phyloP scores from a whole-genome alignment of 92 coral and sea anemone genomes.

The Porites rus region DNA sequence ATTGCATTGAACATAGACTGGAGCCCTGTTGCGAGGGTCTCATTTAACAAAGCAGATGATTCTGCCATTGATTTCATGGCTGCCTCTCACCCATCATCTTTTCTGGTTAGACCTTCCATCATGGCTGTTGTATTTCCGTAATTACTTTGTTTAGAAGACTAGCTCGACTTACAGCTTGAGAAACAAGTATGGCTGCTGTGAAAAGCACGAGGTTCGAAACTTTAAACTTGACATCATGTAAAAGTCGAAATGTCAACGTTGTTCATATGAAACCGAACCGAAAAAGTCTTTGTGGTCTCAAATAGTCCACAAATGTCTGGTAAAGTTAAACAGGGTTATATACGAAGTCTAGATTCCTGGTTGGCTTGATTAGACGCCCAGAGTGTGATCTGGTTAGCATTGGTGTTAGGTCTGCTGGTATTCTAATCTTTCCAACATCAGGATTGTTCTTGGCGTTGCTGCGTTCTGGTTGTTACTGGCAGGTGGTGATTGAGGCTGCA shows the following conservation, averaged over 20 bases:
- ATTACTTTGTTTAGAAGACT: too few species aligned
- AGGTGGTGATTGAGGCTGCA: conserved; percentile 30
- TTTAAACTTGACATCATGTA: too few species aligned
- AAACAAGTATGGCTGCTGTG: too few species aligned
- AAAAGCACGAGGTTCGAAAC: too few species aligned
- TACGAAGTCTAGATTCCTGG: conserved; percentile 64
- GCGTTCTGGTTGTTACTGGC: not conserved
- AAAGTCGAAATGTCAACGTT: too few species aligned
- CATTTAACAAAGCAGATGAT: not conserved
- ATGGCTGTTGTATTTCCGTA: too few species aligned
- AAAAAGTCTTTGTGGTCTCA: not conserved
- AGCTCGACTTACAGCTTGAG: too few species aligned
- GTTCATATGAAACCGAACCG: not conserved
- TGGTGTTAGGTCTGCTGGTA: conserved; percentile 53
- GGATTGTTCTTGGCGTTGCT: not conserved
- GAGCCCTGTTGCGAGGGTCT: conserved; percentile 48
- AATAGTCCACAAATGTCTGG: not conserved
- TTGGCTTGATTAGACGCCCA: conserved; percentile 57
- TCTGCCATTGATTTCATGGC: too few species aligned
- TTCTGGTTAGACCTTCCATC: too few species aligned
- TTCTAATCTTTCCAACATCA: conserved; percentile 8
- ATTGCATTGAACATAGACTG: too few species aligned
- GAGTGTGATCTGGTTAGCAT: conserved; percentile 53
- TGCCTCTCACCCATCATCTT: too few species aligned
- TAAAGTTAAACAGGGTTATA: conserved; percentile 2